These are phyloP conservation scores for Sebastes trivittatus DNA, from an alignment of 2,797 vertebrate species.

Conservation along the genomic window DNA sequence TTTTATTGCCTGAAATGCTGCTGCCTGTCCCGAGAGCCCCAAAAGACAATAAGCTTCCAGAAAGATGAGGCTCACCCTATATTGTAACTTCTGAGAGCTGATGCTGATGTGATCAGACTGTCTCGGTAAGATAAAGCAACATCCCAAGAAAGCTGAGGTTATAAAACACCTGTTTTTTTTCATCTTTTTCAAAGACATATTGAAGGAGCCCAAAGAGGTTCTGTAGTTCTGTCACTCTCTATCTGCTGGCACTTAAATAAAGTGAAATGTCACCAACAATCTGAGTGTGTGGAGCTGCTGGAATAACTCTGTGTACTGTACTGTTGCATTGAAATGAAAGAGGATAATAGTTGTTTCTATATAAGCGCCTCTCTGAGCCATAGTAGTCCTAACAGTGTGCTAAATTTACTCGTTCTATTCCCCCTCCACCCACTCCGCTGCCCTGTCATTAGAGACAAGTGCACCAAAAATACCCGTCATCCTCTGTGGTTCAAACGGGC, in stretches of 20 bases:
- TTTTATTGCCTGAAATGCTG: slow-evolving; percentile 14
- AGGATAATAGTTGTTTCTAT: slow-evolving; percentile 44
- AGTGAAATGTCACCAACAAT: slow-evolving; percentile 51
- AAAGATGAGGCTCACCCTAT: slow-evolving; percentile 24
- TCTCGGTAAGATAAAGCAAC: slow-evolving; percentile 41
- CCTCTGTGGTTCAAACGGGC: slow-evolving; percentile 68
- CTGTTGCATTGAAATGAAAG: slow-evolving; percentile 38
- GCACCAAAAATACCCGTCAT: slow-evolving; percentile 77
- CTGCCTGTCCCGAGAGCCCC: neutral
- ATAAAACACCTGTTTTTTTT: slow-evolving; percentile 52
- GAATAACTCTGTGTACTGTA: slow-evolving; percentile 31
- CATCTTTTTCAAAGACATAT: slow-evolving; percentile 49
- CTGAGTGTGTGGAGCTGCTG: slow-evolving; percentile 31
- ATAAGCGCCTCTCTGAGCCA: slow-evolving; percentile 51
- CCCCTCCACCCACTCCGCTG: slow-evolving; percentile 68
- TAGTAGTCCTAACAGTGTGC: slow-evolving; percentile 63
- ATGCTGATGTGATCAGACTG: slow-evolving; percentile 49
- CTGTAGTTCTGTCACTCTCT: slow-evolving; percentile 35
- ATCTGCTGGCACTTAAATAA: slow-evolving; percentile 39
- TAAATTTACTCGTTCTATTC: slow-evolving; percentile 77
- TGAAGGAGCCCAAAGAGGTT: slow-evolving; percentile 54
- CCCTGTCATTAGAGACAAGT: slow-evolving; percentile 80
- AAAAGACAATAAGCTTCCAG: slow-evolving; percentile 13
- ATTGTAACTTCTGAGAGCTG: slow-evolving; percentile 36
- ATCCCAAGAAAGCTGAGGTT: slow-evolving; percentile 41